Evolutionary conservation across 2,888 invertebrate species (phyloP), one percentile per base, ranked within the genome.

Genomic region (Nebria brevicollis): DNA sequence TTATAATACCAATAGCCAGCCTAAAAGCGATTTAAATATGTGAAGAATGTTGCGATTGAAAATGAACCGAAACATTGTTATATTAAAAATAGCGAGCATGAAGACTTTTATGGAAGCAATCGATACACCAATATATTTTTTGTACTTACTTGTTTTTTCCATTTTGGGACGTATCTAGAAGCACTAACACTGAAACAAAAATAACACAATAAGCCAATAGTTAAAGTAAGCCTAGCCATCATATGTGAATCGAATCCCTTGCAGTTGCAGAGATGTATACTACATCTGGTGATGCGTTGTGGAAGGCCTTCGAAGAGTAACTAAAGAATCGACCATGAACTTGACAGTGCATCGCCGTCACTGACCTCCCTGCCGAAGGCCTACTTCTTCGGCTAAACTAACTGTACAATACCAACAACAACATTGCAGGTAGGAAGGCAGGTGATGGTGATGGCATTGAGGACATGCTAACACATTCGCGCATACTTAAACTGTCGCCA

Each of bases 61-160:
- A 34, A 34, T 34, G 1, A 20, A 20, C 20, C 20, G 20, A 34
- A 34, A 34, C 1, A 34, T 34, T 34, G 34, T 34, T 34, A 34
- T 2, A 34, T 34, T 34, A 34, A 4, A 34, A 34, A 34, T 34
- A 34, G 5, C 34, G 34, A 34, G 5, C 34, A 34, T 34, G 34
- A 34, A 34, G 34, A 34, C 34, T 2, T 5, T 1, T 34, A 4
- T 34, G 34, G 34, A 34, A 2, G 5, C 34, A 34, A 34, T 34
- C 34, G 34, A 34, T 34, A 34, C 2, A 34, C 34, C 34, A 34
- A 34, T 34, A 34, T 34, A 34, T 34, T 34, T 34, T 34, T 5
- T 5, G 42, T 83, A 86, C 89, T 88, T 86, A 94, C 94, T 92
- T 94, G 93, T 86, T 95, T 94, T 88, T 95, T 95, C 95, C 95